Evolutionary conservation across 2,888 invertebrate species (phyloP).

Genomic region (Danaus chrysippus): DNA sequence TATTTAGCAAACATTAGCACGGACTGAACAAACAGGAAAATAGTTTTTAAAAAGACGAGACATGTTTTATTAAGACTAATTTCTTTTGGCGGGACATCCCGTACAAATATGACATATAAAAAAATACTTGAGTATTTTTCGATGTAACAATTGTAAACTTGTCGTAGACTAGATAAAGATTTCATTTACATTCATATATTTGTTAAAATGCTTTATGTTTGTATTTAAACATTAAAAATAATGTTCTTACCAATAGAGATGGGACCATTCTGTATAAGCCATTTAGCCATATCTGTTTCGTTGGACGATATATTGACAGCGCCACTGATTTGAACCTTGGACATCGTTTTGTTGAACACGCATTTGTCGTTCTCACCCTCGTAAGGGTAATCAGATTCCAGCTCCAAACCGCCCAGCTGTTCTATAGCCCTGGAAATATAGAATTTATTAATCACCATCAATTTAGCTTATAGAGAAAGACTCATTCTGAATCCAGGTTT

Average conservation of each 20-base stretch:
- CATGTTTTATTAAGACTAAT: too few relatives aligned
- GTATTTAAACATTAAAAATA: neutral
- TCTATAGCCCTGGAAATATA: conserved; percentile 85
- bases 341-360: conserved; percentile 81
- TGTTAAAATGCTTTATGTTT: neutral
- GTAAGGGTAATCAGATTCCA: conserved; percentile 95
- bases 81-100: too few relatives aligned
- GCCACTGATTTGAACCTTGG: conserved; percentile 84
- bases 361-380: conserved; percentile 90
- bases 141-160: too few relatives aligned
- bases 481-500: neutral
- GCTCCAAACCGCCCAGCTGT: conserved; percentile 92
- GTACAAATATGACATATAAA: too few relatives aligned
- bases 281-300: conserved; percentile 94
- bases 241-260: conserved; percentile 87
- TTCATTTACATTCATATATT: too few relatives aligned
- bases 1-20: too few relatives aligned
- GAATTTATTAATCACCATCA: neutral
- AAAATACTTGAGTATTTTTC: too few relatives aligned
- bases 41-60: too few relatives aligned
- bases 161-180: too few relatives aligned
- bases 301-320: conserved; percentile 92
- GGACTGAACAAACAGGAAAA: too few relatives aligned
- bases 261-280: conserved; percentile 93
- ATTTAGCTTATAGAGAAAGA: neutral